These are phyloP conservation scores for Synanthedon andrenaeformis DNA, from an alignment of 2,888 invertebrate species.

Conservation along the genomic window DNA sequence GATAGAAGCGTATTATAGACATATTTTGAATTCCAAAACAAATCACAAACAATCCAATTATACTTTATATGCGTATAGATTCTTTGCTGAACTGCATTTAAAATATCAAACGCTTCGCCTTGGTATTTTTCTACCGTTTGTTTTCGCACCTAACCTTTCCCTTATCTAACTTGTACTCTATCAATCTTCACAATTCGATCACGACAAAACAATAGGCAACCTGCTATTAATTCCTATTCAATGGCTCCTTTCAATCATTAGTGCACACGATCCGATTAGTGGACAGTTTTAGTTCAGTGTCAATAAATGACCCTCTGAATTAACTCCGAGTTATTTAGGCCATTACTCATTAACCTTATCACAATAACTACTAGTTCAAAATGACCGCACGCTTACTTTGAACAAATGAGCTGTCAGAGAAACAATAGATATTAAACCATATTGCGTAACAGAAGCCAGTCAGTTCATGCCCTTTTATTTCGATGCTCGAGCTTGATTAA, in stretches of 20 bases:
- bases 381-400: conserved; percentile 20
- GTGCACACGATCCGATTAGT: conserved; percentile 7
- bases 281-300: conserved; percentile 61
- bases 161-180: conserved; percentile 16
- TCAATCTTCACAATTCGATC: conserved; percentile 16
- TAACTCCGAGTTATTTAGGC: conserved; percentile 36
- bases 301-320: conserved; percentile 38
- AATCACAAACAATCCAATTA: no score
- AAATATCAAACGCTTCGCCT: conserved; percentile 27
- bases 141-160: conserved; percentile 24
- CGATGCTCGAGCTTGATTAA: conserved; percentile 34
- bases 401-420: conserved; percentile 51
- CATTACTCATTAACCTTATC: conserved; percentile 24
- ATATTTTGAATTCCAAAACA: no score
- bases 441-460: conserved; percentile 24
- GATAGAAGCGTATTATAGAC: no score
- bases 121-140: conserved; percentile 26
- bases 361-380: conserved; percentile 21
- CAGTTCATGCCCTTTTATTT: conserved; percentile 26
- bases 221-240: conserved; percentile 20
- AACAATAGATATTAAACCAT: conserved; percentile 37
- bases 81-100: conserved; percentile 4
- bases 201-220: conserved; percentile 17
- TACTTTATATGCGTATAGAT: conserved; percentile 7
- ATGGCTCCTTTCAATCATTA: conserved; percentile 26